Conservation (phyloP, 2,888 invertebrate genomes). For the Bedellia somnulentella region DNA sequence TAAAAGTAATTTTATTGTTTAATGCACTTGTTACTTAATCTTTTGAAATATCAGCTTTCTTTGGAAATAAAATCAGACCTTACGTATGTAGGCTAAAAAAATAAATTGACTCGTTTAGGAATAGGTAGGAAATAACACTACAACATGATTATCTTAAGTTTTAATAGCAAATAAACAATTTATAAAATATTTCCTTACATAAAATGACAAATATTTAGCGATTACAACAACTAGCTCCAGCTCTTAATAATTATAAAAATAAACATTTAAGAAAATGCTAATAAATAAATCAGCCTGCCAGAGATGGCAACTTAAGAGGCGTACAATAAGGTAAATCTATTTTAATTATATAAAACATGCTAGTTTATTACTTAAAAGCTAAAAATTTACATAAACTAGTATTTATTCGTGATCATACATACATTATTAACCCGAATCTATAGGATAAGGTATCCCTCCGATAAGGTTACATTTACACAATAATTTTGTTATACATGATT, state of each 20-base stretch:
- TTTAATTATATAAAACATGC: slow-evolving; percentile 58
- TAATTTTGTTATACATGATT: too few relatives aligned
- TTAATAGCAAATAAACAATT: slow-evolving; percentile 63
- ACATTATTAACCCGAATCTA: too few relatives aligned
- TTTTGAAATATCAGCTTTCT: too few relatives aligned
- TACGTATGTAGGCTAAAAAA: too few relatives aligned
- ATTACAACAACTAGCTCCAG: slow-evolving; percentile 40
- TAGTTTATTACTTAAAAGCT: slow-evolving; percentile 42
- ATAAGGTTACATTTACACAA: too few relatives aligned
- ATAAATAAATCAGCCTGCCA: slow-evolving; percentile 57
- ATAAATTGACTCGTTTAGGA: too few relatives aligned
- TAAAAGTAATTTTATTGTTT: too few relatives aligned
- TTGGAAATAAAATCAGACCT: too few relatives aligned
- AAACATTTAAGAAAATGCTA: slow-evolving; percentile 55
- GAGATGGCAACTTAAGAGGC: slow-evolving; percentile 40
- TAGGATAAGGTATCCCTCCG: too few relatives aligned
- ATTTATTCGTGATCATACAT: slow-evolving; percentile 38
- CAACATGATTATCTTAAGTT: too few relatives aligned
- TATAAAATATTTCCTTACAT: slow-evolving; percentile 57
- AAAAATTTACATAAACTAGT: slow-evolving; percentile 49
- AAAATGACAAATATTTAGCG: slow-evolving; percentile 36
- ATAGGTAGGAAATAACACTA: too few relatives aligned
- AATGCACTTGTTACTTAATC: too few relatives aligned
- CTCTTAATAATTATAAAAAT: slow-evolving; percentile 35
- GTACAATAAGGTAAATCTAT: slow-evolving; percentile 19